Conservation (phyloP, 2,113 vertebrate species). For the Leiothrix lutea region DNA sequence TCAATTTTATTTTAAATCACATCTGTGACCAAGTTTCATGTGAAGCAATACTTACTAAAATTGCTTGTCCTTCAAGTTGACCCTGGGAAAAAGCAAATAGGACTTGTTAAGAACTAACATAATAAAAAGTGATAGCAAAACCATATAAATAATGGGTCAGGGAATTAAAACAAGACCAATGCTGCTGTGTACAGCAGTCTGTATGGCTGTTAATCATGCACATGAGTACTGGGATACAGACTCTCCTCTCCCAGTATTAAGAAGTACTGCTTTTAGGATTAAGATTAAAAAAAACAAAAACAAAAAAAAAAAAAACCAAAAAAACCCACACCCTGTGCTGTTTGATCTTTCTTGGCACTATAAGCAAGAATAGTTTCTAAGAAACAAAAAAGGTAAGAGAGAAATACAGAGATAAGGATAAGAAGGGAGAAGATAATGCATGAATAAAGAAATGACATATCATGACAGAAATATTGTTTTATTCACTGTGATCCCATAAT, state of each 20-base stretch:
- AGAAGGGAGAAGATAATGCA: not conserved
- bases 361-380: not conserved
- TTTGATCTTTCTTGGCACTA: not conserved
- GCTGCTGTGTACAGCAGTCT: not conserved
- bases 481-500: not conserved
- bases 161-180: not conserved
- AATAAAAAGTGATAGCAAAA: not conserved
- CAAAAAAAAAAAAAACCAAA: not conserved
- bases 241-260: not conserved
- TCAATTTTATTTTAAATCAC: not conserved
- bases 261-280: not conserved
- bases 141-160: not conserved
- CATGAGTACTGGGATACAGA: not conserved
- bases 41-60: constrained; percentile 83
- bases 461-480: not conserved
- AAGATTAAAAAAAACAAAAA: not conserved
- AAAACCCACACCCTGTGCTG: not conserved
- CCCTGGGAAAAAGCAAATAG: constrained; percentile 67
- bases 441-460: not conserved
- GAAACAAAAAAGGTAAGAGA: not conserved
- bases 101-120: not conserved
- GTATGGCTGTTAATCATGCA: not conserved
- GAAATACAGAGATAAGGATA: not conserved
- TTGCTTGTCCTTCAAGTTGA: constrained; percentile 79
- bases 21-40: not conserved